phyloP scores from a whole-genome alignment of 37 sponge, comb jelly and placozoan genomes.

The Geodia barretti region DNA sequence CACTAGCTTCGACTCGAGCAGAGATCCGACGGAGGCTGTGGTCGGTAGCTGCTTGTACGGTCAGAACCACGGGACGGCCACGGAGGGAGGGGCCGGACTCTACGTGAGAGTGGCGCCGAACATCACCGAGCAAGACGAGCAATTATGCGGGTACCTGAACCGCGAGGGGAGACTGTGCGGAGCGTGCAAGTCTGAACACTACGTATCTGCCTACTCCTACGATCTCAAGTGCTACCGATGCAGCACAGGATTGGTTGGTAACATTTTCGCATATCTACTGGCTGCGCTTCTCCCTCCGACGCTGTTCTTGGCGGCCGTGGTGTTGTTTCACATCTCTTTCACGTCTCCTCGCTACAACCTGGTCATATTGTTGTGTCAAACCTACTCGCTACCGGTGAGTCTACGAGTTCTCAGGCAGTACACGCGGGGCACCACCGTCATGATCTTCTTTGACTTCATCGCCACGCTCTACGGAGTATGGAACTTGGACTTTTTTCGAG shows the following conservation, averaged over 20 bases:
- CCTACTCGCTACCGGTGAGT: conserved; percentile 6
- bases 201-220: conserved; percentile 13
- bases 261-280: conserved; percentile 27
- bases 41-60: no score
- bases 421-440: no score
- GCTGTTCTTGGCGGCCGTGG: conserved; percentile 20
- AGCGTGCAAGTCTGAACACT: conserved; percentile 11
- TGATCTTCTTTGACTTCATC: not conserved
- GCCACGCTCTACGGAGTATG: conserved; percentile 33
- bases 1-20: no score
- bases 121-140: not conserved
- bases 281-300: conserved; percentile 23
- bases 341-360: conserved; percentile 41
- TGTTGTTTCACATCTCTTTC: conserved; percentile 36
- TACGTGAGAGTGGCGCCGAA: no score
- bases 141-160: conserved; percentile 5
- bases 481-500: conserved; percentile 67
- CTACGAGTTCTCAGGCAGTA: not conserved
- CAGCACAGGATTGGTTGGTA: not conserved
- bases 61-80: no score
- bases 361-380: conserved; percentile 60
- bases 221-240: conserved; percentile 16
- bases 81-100: no score
- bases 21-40: no score
- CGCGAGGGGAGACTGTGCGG: conserved; percentile 34